phyloP scores from a whole-genome alignment of 2,888 invertebrate species.

The Salpingus planirostris region DNA sequence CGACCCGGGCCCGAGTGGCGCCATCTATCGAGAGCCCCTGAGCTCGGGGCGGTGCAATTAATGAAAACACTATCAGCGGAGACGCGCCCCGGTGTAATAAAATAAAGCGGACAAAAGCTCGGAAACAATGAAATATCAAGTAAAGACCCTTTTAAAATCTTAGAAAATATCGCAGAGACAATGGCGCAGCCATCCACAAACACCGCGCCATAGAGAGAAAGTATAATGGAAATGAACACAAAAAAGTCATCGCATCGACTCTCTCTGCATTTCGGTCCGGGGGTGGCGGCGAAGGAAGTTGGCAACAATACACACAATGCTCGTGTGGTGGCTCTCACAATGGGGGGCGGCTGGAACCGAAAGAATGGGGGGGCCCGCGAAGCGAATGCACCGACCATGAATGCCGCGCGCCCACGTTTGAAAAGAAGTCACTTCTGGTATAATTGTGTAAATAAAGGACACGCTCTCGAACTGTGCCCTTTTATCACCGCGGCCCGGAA shows the following conservation, averaged over 20 bases:
- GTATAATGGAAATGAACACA: conserved; percentile 32
- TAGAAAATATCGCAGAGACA: conserved; percentile 23
- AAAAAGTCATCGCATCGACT: conserved; percentile 28
- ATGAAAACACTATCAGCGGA: too few relatives aligned
- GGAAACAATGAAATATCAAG: conserved; percentile 27
- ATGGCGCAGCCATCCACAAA: too few relatives aligned
- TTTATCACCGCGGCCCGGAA: too few relatives aligned
- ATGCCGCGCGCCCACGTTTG: conserved; percentile 32
- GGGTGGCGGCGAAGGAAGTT: conserved; percentile 25
- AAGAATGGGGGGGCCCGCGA: conserved; percentile 34
- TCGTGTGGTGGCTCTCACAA: conserved; percentile 19
- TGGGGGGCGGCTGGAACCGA: conserved; percentile 31
- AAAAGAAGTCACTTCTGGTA: conserved; percentile 38
- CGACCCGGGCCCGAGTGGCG: too few relatives aligned
- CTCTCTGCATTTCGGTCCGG: too few relatives aligned
- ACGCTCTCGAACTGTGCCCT: conserved; percentile 27
- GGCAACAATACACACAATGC: conserved; percentile 30
- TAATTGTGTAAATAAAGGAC: conserved; percentile 39
- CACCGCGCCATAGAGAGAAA: conserved; percentile 32
- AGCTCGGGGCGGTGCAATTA: too few relatives aligned
- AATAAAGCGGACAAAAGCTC: conserved; percentile 17
- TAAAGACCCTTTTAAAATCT: conserved; percentile 29
- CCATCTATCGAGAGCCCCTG: too few relatives aligned
- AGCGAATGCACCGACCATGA: conserved; percentile 36
- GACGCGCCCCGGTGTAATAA: too few relatives aligned